Evolutionary conservation across 2,113 vertebrate species (phyloP), one percentile per base, ranked within the genome.

Genomic region (Channa maculata): DNA sequence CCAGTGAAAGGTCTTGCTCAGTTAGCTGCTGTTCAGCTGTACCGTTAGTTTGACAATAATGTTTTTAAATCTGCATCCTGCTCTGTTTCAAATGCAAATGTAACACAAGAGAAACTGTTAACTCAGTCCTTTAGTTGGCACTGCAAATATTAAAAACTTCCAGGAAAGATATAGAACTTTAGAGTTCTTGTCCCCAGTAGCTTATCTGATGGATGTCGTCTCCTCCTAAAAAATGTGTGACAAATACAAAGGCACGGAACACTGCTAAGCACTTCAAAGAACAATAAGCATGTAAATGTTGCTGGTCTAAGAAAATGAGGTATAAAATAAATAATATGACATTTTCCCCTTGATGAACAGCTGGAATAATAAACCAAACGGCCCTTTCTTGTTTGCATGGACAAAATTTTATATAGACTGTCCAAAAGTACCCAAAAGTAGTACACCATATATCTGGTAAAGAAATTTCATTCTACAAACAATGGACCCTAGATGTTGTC

Each of bases 301-400:
- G 66, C 78, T 15, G 55, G 37, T 72, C 11, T 38, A 60, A 68
- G 71, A 69, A 83, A 86, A 71, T 14, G 57, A 65, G 43, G 84
- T 83, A 85, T 82, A 71, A 90, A 88, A 86, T 74, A 86, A 86
- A 88, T 78, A 86, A 52, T 0, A n/a, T 62, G 39, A 76, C 51
- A 38, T 72, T 83, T 67, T 75, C 75, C 64, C 73, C 85, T 64
- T 65, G 70, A 87, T 74, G 76, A 85, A 68, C 87, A 91, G 89
- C 92, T 93, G 90, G 24, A 74, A 89, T 69, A 91, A 93, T 82
- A 91, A 91, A 87, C 67, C 66, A 55, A 24, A 59, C 36, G 81
- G 11, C 44, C 43, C 58, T 73, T 61, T 41, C 39, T 37, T 10
- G 13, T 9, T 1, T 63, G 44, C 11, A 48, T 1, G 14, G 24